Conservation (phyloP, 2,888 invertebrate species). For the Trichopria drosophilae region DNA sequence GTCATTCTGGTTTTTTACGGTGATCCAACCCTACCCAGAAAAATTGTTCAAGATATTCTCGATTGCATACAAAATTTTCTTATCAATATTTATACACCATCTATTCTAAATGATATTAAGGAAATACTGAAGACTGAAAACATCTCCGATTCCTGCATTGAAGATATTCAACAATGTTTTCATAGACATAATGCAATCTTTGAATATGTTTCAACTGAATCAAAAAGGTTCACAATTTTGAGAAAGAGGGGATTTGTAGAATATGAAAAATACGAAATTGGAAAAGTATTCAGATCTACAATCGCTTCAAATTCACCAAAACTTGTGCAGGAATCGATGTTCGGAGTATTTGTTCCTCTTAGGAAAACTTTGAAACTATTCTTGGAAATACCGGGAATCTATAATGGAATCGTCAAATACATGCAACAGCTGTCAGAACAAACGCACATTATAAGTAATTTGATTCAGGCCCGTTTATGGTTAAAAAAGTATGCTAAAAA, state of each 20-base stretch:
- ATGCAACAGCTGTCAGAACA: slow-evolving; percentile 16
- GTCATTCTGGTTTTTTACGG: slow-evolving; percentile 15
- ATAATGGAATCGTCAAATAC: slow-evolving; percentile 17
- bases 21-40: slow-evolving; percentile 16
- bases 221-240: slow-evolving; percentile 20
- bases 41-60: slow-evolving; percentile 16
- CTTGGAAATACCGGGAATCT: slow-evolving; percentile 23
- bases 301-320: too few species aligned
- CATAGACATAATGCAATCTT: slow-evolving; percentile 11
- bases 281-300: too few species aligned
- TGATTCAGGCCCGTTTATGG: slow-evolving; percentile 24
- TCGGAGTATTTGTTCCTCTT: slow-evolving; percentile 11
- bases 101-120: slow-evolving; percentile 17
- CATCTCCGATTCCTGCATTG: not conserved
- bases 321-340: slow-evolving; percentile 4
- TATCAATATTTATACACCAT: slow-evolving; percentile 10
- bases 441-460: slow-evolving; percentile 15
- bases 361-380: too few species aligned
- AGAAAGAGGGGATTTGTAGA: slow-evolving; percentile 19
- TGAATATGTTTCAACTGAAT: slow-evolving; percentile 14
- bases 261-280: slow-evolving; percentile 14
- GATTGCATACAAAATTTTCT: slow-evolving; percentile 15
- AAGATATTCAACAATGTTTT: slow-evolving; percentile 8
- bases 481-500: slow-evolving; percentile 14
- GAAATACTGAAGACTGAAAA: slow-evolving; percentile 13